phyloP scores from a whole-genome alignment of 1,140 invertebrate genomes.

The Tetramorium parvispinum region DNA sequence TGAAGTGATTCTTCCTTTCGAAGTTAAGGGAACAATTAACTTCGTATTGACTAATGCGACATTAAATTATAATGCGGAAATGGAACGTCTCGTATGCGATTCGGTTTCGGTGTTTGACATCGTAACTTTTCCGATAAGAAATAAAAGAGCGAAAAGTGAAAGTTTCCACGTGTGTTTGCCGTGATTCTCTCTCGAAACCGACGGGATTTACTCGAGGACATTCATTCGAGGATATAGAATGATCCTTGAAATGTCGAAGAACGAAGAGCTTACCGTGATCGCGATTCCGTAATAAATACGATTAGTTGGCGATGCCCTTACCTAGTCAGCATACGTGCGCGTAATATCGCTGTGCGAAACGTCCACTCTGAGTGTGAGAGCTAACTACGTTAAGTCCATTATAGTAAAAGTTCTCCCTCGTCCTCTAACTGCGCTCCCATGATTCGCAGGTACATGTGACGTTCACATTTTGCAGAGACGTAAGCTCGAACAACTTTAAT shows the following conservation, averaged over 20 bases:
- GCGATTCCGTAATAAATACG: background rate
- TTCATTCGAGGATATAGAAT: background rate
- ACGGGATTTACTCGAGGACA: background rate
- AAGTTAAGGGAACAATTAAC: background rate
- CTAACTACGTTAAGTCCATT: slow-evolving; percentile 42
- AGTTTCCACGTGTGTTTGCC: background rate
- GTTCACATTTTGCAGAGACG: background rate
- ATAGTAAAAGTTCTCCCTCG: slow-evolving; percentile 26
- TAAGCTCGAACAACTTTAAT: background rate
- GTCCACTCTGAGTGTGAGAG: slow-evolving; percentile 20
- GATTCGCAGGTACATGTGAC: background rate
- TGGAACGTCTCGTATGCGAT: background rate
- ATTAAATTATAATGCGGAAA: background rate
- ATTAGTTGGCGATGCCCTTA: slow-evolving; percentile 18
- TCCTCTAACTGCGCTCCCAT: background rate
- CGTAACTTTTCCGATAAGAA: background rate
- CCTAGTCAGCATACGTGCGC: background rate
- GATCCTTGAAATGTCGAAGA: background rate
- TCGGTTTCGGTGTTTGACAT: background rate
- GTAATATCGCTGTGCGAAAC: background rate
- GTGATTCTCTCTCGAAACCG: background rate
- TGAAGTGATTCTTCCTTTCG: background rate
- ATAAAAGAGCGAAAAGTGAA: background rate
- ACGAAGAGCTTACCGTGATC: background rate
- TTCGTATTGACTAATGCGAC: background rate